phyloP scores from a whole-genome alignment of 2,113 vertebrate genomes.

The Xiphophorus maculatus region DNA sequence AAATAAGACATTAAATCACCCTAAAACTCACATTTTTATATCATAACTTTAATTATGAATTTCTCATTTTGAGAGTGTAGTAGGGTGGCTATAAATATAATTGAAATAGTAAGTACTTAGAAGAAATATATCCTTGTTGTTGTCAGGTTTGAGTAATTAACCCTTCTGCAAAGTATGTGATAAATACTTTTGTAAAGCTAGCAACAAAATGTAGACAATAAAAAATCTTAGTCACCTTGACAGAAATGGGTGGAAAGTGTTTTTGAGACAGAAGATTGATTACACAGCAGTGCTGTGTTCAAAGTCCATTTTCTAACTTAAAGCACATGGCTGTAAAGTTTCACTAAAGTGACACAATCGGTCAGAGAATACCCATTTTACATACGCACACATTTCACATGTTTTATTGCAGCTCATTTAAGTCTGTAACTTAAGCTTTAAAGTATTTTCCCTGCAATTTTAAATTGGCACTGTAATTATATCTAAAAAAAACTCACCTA shows the following conservation, averaged over 20 bases:
- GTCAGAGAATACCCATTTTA: background rate
- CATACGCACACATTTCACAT: too few species aligned
- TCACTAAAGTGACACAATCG: constrained; percentile 10
- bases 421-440: too few species aligned
- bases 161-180: background rate
- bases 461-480: too few species aligned
- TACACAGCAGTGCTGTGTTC: constrained; percentile 9
- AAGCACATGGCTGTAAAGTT: constrained; percentile 48
- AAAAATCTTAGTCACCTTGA: too few species aligned
- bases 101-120: background rate
- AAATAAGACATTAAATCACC: background rate
- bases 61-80: background rate
- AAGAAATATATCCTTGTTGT: background rate
- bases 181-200: background rate
- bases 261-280: constrained; percentile 39
- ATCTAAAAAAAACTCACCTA: too few species aligned
- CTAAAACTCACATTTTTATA: background rate
- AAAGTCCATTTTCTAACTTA: constrained; percentile 56
- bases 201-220: too few species aligned
- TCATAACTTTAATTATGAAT: background rate
- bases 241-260: background rate
- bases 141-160: background rate
- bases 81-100: background rate
- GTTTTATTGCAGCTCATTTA: too few species aligned
- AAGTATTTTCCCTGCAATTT: too few species aligned